phyloP scores from a whole-genome alignment of 1,140 invertebrate species.

The Chironomus tepperi region DNA sequence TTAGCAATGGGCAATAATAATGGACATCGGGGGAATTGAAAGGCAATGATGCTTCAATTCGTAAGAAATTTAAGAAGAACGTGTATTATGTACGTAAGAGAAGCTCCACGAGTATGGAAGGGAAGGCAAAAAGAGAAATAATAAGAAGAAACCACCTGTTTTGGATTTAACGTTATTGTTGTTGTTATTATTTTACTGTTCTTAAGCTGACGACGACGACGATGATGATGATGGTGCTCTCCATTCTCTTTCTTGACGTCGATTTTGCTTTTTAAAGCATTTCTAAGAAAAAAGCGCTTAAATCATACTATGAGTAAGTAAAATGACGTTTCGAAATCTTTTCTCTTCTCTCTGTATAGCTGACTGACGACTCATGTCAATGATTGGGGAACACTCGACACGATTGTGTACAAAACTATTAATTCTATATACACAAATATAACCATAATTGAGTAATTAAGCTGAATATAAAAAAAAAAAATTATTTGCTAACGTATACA shows the following conservation, averaged over 20 bases:
- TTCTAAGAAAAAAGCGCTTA: background rate
- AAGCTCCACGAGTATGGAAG: too few species aligned
- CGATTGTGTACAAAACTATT: background rate
- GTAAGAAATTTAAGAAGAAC: background rate
- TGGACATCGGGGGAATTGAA: too few species aligned
- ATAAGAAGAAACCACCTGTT: constrained; percentile 12
- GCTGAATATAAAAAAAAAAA: background rate
- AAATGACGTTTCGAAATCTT: background rate
- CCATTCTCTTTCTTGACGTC: constrained; percentile 10
- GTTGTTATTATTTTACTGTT: background rate
- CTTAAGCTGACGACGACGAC: background rate
- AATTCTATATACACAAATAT: background rate
- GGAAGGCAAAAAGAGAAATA: background rate
- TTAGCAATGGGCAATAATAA: too few species aligned
- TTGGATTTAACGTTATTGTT: background rate
- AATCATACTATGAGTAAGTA: constrained; percentile 2
- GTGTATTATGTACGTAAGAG: too few species aligned
- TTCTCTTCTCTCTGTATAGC: background rate
- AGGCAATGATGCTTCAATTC: background rate
- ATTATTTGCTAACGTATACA: background rate
- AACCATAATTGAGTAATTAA: constrained; percentile 14
- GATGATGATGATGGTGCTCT: background rate
- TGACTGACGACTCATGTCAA: background rate
- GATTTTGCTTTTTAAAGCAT: background rate
- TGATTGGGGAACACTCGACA: background rate